Evolutionary conservation across 2,888 invertebrate species (phyloP).

Genomic region (Leuctra nigra): DNA sequence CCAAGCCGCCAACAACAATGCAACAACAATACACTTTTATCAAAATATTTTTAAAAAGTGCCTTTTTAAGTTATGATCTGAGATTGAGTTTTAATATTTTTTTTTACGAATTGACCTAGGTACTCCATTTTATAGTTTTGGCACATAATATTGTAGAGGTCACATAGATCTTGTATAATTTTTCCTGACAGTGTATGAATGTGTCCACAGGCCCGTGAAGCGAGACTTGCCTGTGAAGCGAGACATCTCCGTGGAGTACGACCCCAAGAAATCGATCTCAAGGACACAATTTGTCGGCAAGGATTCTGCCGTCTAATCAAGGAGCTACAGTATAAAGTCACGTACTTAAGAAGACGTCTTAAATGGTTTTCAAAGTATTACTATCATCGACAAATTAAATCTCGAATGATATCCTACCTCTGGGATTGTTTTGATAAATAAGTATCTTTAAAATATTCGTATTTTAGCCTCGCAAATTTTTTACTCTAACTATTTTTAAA

Average conservation of each 20-base stretch:
- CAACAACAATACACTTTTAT: no score
- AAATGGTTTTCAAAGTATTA: neutral
- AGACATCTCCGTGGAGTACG: conserved; percentile 71
- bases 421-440: conserved; percentile 4
- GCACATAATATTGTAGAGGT: no score
- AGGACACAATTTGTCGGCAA: conserved; percentile 82
- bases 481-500: conserved; percentile 9
- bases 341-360: neutral
- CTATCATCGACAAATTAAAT: conserved; percentile 3
- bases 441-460: conserved; percentile 1
- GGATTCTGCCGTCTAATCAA: conserved; percentile 75
- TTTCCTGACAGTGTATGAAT: no score
- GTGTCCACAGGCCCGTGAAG: no score
- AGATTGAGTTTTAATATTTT: no score
- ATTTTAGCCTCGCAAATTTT: conserved; percentile 15
- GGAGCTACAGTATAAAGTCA: conserved; percentile 21
- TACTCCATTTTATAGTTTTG: no score
- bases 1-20: no score
- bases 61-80: no score
- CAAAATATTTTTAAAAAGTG: no score
- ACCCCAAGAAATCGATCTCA: conserved; percentile 73
- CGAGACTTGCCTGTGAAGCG: conserved; percentile 25
- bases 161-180: no score
- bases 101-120: no score
- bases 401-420: conserved; percentile 1